These are phyloP conservation scores for Aromia moschata DNA, from an alignment of 2,888 invertebrate genomes.

Conservation along the genomic window DNA sequence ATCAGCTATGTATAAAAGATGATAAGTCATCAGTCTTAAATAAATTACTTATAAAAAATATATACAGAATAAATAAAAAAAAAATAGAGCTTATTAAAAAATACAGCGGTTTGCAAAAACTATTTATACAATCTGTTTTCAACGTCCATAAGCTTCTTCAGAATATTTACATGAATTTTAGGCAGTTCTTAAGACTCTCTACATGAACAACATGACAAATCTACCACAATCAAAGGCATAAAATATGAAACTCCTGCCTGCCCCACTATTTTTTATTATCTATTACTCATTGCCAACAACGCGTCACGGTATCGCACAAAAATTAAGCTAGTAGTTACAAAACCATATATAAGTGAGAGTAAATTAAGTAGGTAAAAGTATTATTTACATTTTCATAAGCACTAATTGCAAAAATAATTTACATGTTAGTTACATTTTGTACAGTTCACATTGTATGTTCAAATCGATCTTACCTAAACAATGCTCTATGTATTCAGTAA, in stretches of 20 bases:
- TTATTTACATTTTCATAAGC: constrained; percentile 11
- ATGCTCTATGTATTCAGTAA: no score
- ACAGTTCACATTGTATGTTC: constrained; percentile 14
- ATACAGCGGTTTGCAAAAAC: constrained; percentile 30
- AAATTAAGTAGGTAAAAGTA: constrained; percentile 11
- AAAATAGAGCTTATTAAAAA: constrained; percentile 31
- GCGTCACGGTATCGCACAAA: constrained; percentile 4
- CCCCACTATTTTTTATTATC: background rate
- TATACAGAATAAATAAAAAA: constrained; percentile 49
- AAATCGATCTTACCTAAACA: no score
- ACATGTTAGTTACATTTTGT: constrained; percentile 21
- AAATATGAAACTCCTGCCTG: constrained; percentile 13
- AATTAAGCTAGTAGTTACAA: constrained; percentile 13
- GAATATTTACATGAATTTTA: constrained; percentile 42
- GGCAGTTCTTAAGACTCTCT: constrained; percentile 41
- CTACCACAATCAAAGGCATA: constrained; percentile 33
- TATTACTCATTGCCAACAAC: background rate
- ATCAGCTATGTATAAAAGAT: constrained; percentile 52
- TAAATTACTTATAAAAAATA: constrained; percentile 57
- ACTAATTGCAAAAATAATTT: constrained; percentile 19
- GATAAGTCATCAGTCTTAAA: constrained; percentile 60
- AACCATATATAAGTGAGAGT: constrained; percentile 7
- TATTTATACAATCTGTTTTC: constrained; percentile 36
- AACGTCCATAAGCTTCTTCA: constrained; percentile 40
- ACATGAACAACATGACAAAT: constrained; percentile 43